Percentiles rank a stretch among this genome's conserved stretches.
Conservation (phyloP, 2,888 invertebrate genomes). For the Argynnis bischoffii region DNA sequence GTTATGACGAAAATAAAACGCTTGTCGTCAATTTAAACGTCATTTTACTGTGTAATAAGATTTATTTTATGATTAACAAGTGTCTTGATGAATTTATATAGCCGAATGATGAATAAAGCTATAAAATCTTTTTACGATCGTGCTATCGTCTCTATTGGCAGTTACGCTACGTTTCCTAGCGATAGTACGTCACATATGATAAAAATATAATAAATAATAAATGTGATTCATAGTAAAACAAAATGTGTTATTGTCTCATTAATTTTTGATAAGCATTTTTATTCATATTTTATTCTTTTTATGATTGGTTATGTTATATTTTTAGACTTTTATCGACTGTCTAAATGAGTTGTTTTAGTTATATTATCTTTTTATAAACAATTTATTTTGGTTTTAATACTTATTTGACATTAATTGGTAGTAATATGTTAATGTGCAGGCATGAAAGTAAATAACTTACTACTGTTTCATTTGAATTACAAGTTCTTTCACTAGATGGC, state of each 20-base stretch:
- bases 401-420: neutral
- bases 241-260: slow-evolving; percentile 30
- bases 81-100: slow-evolving; percentile 81
- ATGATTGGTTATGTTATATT: slow-evolving; percentile 24
- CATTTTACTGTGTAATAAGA: slow-evolving; percentile 81
- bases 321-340: slow-evolving; percentile 27
- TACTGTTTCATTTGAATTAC: slow-evolving; percentile 10
- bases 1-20: slow-evolving; percentile 83
- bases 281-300: slow-evolving; percentile 17
- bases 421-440: neutral
- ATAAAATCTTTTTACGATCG: slow-evolving; percentile 77
- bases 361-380: slow-evolving; percentile 9
- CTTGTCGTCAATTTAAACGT: slow-evolving; percentile 83
- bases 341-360: slow-evolving; percentile 14
- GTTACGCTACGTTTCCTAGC: slow-evolving; percentile 55
- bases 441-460: neutral
- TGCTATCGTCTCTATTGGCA: slow-evolving; percentile 76
- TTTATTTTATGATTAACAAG: slow-evolving; percentile 83
- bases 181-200: slow-evolving; percentile 52
- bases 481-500: slow-evolving; percentile 42
- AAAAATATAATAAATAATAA: slow-evolving; percentile 37
- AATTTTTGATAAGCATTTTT: slow-evolving; percentile 33
- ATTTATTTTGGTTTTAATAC: neutral
- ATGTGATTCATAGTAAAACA: slow-evolving; percentile 38
- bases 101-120: slow-evolving; percentile 78